A percentile compares a stretch with the other conserved stretches of the same genome.
Conservation (phyloP, 2,797 vertebrate genomes). For the Epinephelus malabaricus region DNA sequence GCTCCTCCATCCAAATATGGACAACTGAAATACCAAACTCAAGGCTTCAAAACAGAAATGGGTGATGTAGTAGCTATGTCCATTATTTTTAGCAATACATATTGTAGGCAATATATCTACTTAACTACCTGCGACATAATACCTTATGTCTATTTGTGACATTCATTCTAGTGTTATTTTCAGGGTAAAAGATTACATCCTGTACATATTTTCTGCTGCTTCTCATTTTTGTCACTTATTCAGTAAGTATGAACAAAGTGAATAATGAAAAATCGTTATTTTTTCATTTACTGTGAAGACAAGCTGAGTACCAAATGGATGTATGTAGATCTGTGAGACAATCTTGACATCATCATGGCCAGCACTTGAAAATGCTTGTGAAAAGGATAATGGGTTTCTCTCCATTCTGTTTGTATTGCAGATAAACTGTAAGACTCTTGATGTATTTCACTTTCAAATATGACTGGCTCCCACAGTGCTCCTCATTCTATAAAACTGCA, state of each 20-base stretch:
- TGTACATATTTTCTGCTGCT: neutral
- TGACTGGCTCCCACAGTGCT: slow-evolving; percentile 5
- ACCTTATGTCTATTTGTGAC: neutral
- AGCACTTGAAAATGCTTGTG: slow-evolving; percentile 24
- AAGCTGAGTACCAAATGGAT: slow-evolving; percentile 28
- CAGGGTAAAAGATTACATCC: neutral
- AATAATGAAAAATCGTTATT: slow-evolving; percentile 20
- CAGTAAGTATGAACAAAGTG: slow-evolving; percentile 9
- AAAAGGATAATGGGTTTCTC: slow-evolving; percentile 41
- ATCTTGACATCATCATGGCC: slow-evolving; percentile 32
- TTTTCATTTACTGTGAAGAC: slow-evolving; percentile 21
- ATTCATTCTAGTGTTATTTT: neutral
- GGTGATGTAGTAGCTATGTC: no score
- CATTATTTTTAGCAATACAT: neutral
- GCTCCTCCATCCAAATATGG: no score
- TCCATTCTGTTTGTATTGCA: slow-evolving; percentile 23
- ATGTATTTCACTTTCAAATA: slow-evolving; percentile 49
- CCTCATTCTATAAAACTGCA: slow-evolving; percentile 21
- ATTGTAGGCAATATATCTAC: neutral
- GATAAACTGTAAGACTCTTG: slow-evolving; percentile 41
- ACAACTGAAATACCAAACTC: no score
- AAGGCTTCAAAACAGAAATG: no score
- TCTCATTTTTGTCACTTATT: slow-evolving; percentile 16
- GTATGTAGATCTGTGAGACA: slow-evolving; percentile 28
- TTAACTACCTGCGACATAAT: neutral